phyloP scores from a whole-genome alignment of 2,113 vertebrate species.

The Ramphastos sulfuratus region DNA sequence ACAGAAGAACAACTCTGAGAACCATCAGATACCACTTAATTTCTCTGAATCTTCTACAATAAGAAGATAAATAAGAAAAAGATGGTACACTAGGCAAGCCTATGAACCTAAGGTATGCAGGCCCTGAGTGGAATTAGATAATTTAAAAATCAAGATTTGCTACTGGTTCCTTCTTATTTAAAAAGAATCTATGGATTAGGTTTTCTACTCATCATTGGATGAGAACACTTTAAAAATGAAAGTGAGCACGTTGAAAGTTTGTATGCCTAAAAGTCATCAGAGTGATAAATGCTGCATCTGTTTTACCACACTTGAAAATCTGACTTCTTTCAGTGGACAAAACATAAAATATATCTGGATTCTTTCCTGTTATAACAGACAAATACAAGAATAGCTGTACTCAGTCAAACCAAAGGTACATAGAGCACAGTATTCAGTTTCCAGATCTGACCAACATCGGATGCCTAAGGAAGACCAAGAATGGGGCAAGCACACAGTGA shows the following conservation, averaged over 20 bases:
- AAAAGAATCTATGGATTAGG: neutral
- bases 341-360: neutral
- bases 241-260: neutral
- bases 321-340: neutral
- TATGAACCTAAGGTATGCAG: neutral
- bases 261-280: neutral
- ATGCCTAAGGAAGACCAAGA: neutral
- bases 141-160: neutral
- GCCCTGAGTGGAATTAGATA: neutral
- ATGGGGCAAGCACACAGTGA: neutral
- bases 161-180: neutral
- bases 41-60: neutral
- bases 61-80: neutral
- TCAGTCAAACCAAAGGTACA: constrained; percentile 8
- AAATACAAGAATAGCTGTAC: constrained; percentile 3
- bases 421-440: neutral
- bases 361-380: constrained; percentile 1
- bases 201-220: neutral
- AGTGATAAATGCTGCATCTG: neutral
- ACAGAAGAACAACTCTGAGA: neutral
- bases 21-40: neutral
- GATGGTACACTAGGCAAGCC: neutral
- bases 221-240: neutral
- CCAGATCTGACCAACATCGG: constrained; percentile 18
- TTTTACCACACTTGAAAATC: neutral